Percentiles rank a stretch among this genome's conserved stretches.
These are phyloP conservation scores for Drosophila varians DNA, from an alignment of 1,140 invertebrate genomes.

Conservation along the genomic window DNA sequence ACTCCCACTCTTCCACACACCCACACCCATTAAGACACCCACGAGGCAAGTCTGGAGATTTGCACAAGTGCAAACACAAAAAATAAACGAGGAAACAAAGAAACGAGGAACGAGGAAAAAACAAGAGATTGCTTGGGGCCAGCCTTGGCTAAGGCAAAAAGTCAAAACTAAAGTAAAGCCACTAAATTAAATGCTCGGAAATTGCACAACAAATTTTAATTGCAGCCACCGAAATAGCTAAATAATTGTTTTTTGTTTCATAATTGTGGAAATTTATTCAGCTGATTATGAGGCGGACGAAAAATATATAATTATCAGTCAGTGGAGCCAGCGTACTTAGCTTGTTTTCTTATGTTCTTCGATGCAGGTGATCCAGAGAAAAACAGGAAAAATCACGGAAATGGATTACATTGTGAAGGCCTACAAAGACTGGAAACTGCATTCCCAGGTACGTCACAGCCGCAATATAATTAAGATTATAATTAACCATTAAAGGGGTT, in stretches of 20 bases:
- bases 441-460: conserved; percentile 70
- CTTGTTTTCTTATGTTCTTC: conserved; percentile 54
- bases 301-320: conserved; percentile 3
- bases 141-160: conserved; percentile 41
- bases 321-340: conserved; percentile 37
- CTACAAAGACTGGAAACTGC: conserved; percentile 82
- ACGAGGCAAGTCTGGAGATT: conserved; percentile 63
- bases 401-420: conserved; percentile 83
- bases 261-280: conserved; percentile 30
- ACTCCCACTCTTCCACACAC: conserved; percentile 9
- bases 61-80: conserved; percentile 70
- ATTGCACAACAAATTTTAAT: conserved; percentile 39
- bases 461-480: not conserved
- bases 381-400: conserved; percentile 36
- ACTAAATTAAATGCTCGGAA: conserved; percentile 35
- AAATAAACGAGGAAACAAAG: conserved; percentile 10
- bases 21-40: conserved; percentile 14
- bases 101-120: conserved; percentile 17
- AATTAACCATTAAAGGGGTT: not conserved
- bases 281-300: conserved; percentile 7
- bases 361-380: conserved; percentile 36
- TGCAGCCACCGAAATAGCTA: conserved; percentile 24
- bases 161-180: conserved; percentile 35
- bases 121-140: conserved; percentile 20
- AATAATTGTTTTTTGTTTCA: conserved; percentile 19